Base-by-base conservation (phyloP, 2,797 vertebrate genomes). In the Epinephelus awoara region DNA sequence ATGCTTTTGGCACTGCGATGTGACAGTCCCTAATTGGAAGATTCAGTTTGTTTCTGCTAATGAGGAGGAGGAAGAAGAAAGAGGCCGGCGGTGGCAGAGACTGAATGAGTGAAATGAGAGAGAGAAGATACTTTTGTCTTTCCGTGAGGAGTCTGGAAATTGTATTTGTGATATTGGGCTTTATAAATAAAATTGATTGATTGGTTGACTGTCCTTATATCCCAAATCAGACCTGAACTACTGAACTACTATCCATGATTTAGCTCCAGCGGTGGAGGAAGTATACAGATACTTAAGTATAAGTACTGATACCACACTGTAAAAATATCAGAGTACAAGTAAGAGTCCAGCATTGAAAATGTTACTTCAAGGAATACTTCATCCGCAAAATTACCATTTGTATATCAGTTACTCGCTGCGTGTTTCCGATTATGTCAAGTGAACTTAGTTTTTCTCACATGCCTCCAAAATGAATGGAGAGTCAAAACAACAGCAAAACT, bases 11-110 rank as follows among this genome's bases (percentile, higher is more conserved):
- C 79, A 21, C 49, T 5, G 52, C 6, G 10, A 70, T 25, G 27
- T 63, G 74, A 77, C 78, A 51, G 75, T 40, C 21, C 10, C 61
- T 89, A 82, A 87, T 88, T 84, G 70, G 67, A 73, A 71, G 54
- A 68, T 80, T 84, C 65, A 23, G 47, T 56, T 58, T 17, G 51
- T 64, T 75, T 73, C 64, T 57, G 69, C 76, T 87, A 86, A 90
- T 87, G 85, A 90, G 81, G 73, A 6, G 12, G 49, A 72, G n/a
- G 50, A 23, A 63, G 57, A 29, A 55, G 55, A 88, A 68, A 59
- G 40, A n/a, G n/a, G 2, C 25, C 0, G 5, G 25, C 15, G 2
- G 40, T 0, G 23, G 25, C n/a, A 49, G 52, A 46, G 65, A 25
- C 25, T 57, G 51, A n/a, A 75, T 47, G 51, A 67, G 44, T 19